phyloP scores from a whole-genome alignment of 2,113 vertebrate genomes.

The Psettodes erumei region DNA sequence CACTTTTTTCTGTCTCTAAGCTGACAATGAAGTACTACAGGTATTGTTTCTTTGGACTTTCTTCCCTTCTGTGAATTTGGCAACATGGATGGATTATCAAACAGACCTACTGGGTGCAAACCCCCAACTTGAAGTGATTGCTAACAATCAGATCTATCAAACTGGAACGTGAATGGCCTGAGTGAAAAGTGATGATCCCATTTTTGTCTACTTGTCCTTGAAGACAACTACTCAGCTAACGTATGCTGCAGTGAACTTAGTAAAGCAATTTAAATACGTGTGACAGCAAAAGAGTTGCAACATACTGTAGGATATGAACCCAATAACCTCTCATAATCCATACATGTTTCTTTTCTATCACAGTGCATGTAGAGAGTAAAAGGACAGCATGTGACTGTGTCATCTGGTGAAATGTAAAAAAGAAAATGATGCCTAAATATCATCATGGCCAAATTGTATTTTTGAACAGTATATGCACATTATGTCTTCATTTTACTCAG shows the following conservation, averaged over 20 bases:
- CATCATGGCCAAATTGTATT: neutral
- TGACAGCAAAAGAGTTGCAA: too few relatives aligned
- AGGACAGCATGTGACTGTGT: neutral
- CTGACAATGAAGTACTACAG: constrained; percentile 72
- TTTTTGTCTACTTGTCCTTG: neutral
- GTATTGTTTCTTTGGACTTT: constrained; percentile 56
- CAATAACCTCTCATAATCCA: neutral
- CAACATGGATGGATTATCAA: constrained; percentile 4
- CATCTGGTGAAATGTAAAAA: neutral
- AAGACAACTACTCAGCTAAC: neutral
- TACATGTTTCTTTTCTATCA: constrained; percentile 3
- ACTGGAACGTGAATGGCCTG: neutral
- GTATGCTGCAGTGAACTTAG: neutral
- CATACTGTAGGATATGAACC: neutral
- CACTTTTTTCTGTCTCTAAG: constrained; percentile 70
- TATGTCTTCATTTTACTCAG: neutral
- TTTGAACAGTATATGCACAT: neutral
- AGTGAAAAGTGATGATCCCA: neutral
- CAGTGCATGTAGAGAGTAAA: neutral
- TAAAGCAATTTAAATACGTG: neutral
- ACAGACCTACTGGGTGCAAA: neutral
- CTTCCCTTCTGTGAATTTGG: neutral
- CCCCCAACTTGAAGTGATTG: neutral
- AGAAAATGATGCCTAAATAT: neutral
- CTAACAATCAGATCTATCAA: neutral